A percentile compares a stretch with the other conserved stretches of the same genome.
phyloP scores from a whole-genome alignment of 2,113 vertebrate species.

The Dunckerocampus dactyliophorus region DNA sequence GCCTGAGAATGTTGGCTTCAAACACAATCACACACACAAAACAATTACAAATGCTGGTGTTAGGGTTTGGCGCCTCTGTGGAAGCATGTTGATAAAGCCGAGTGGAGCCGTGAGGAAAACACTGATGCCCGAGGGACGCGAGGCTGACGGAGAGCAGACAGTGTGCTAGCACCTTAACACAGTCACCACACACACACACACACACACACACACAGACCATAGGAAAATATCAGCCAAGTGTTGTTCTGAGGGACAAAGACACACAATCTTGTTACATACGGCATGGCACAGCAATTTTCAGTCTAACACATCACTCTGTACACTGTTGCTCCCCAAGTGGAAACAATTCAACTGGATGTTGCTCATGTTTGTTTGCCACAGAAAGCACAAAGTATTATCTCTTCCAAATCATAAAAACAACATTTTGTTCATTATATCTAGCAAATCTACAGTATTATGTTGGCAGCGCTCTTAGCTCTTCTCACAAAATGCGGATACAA shows the following conservation, averaged over 20 bases:
- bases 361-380: slow-evolving; percentile 10
- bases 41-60: slow-evolving; percentile 55
- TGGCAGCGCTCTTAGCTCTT: not conserved
- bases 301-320: slow-evolving; percentile 23
- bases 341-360: slow-evolving; percentile 35
- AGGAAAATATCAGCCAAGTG: slow-evolving; percentile 40
- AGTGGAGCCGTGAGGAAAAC: slow-evolving; percentile 60
- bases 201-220: slow-evolving; percentile 33
- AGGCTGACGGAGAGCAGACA: slow-evolving; percentile 55
- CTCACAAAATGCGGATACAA: not conserved
- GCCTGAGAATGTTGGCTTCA: slow-evolving; percentile 17
- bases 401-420: slow-evolving; percentile 1
- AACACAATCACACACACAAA: slow-evolving; percentile 43
- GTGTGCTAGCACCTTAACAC: slow-evolving; percentile 60
- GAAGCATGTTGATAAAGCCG: slow-evolving; percentile 49
- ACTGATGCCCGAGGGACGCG: slow-evolving; percentile 57
- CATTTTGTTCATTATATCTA: not conserved
- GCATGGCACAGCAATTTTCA: slow-evolving; percentile 30
- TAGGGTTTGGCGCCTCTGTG: slow-evolving; percentile 33
- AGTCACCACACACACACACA: slow-evolving; percentile 34
- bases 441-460: not conserved
- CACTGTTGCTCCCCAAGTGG: slow-evolving; percentile 20
- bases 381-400: slow-evolving; percentile 4
- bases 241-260: slow-evolving; percentile 42
- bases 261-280: slow-evolving; percentile 37